Evolutionary conservation across 2,113 vertebrate species (phyloP), one percentile per base, ranked within the genome.

Genomic region (Mellivora capensis): DNA sequence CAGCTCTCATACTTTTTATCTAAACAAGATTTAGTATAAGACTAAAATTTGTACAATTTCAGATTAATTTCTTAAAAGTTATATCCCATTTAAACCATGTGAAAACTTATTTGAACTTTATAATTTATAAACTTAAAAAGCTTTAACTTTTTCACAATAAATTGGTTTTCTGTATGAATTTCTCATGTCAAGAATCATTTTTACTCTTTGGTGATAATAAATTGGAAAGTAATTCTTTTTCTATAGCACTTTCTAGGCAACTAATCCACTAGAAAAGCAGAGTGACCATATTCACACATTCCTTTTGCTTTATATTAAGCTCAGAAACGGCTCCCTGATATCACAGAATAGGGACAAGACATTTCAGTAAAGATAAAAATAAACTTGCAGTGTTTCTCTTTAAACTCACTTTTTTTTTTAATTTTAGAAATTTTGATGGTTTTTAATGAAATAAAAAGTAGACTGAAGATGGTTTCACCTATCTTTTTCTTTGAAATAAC

Each of bases 61-160:
- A 72, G 11, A 44, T 86, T 88, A 86, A 77, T 64, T 93, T 93
- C 62, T 89, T 96, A 80, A 91, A 95, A 47, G 9, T 61, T 94
- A 34, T 39, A 67, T 90, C n/a, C 31, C 37, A 82, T 72, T 47
- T 93, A 77, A 77, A 54, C 25, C 17, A 31, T 31, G 25, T 88
- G 21, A 83, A 97, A 87, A 42, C 27, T n/a, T 93, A 61, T 25
- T 83, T 87, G 44, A 96, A 79, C 20, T 82, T 39, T 93, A 34
- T 18, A 69, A 42, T 82, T 39, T 93, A 29, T 23, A 69, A 42
- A 54, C 67, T 77, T 85, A 83, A 49, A 80, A 86, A 77, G 9
- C 10, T 72, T 77, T 71, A 79, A 47, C 57, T 77, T 57, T 89
- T 95, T 89, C 20, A 87, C 91, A 80, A 42, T 80, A 82, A 83